Evolutionary conservation across 2,888 invertebrate species (phyloP).

Genomic region (Ennomos erosarius): DNA sequence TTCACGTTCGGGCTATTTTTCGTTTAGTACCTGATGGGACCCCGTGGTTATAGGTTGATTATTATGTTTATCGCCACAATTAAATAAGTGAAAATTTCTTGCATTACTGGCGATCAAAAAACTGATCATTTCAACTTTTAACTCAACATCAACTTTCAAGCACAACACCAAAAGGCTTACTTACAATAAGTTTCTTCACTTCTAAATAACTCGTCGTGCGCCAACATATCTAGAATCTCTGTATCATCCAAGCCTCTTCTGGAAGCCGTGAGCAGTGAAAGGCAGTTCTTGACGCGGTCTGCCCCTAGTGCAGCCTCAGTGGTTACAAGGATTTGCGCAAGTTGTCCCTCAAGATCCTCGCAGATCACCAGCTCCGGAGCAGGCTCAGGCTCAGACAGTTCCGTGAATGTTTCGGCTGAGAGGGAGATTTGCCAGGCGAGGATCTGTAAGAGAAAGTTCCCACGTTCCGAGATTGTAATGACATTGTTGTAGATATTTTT

Average conservation of each 20-base stretch:
- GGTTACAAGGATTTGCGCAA: conserved; percentile 88
- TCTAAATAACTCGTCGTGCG: conserved; percentile 87
- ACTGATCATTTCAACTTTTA: not conserved
- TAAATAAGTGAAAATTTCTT: too few species aligned
- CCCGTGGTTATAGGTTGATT: too few species aligned
- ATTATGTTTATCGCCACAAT: too few species aligned
- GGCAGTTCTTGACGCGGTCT: conserved; percentile 87
- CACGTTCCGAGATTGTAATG: too few species aligned
- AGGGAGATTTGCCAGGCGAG: conserved; percentile 81
- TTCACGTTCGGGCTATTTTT: too few species aligned
- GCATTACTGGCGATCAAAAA: too few species aligned
- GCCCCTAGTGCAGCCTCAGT: conserved; percentile 88
- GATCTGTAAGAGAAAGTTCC: conserved; percentile 56
- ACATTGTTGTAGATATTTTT: too few species aligned
- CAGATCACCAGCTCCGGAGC: conserved; percentile 72
- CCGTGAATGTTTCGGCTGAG: conserved; percentile 79
- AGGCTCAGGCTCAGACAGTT: conserved; percentile 70
- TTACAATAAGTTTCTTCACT: conserved; percentile 87
- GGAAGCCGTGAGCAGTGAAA: conserved; percentile 90
- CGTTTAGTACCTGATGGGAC: too few species aligned
- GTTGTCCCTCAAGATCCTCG: conserved; percentile 84
- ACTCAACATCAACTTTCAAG: not conserved
- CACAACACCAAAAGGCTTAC: conserved; percentile 40
- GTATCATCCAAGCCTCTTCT: conserved; percentile 92
- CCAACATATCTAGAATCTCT: conserved; percentile 90